Base-by-base conservation (phyloP, 2,888 invertebrate genomes). In the Nomada ruficornis region DNA sequence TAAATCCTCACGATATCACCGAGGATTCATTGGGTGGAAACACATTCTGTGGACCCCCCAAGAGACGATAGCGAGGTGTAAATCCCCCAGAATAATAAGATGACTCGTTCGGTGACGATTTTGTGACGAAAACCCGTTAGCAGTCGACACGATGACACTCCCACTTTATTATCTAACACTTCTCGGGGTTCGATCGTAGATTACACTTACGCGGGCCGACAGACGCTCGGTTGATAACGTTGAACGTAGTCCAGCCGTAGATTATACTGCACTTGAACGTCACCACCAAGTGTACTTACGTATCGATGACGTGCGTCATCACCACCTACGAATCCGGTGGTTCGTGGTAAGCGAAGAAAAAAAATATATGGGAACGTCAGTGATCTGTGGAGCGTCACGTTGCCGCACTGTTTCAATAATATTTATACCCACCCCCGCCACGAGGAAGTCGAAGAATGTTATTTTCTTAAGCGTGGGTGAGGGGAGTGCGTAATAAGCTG, bases 271-370 rank as follows among this genome's bases (percentile, higher is more conserved):
- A 57, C 64, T 72, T 36, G 54, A 68, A 65, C 75, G 83, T 83
- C 83, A 72, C 77, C 76, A 18, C 13, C 29, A 4, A 44, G 57
- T 57, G 50, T 67, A 74, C 52, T 64, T 72, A 54, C 72, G 76
- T 62, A 68, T 81, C 84, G 65, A 71, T 78, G 72, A 86, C 74
- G 62, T 62, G 78, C 73, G 59, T 74, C 69, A 77, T 81, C 70
- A 26, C 81, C 69, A 64, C 62, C 67, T 62, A 74, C 69, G 72
- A 76, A 68, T 50, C 54, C 57, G 18, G n/a, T 52, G 69, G 77
- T 62, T 57, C 60, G 63, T 55, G 77, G 44, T 84, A 79, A 84
- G 23, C 63, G 42, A 52, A 64, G 47, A 57, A 42, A 47, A 65
- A 77, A 71, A 67, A 76, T 55, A 65, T 69, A 65, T 11, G 10